phyloP scores from a whole-genome alignment of 2,113 vertebrate species.

The Callocephalon fimbriatum region DNA sequence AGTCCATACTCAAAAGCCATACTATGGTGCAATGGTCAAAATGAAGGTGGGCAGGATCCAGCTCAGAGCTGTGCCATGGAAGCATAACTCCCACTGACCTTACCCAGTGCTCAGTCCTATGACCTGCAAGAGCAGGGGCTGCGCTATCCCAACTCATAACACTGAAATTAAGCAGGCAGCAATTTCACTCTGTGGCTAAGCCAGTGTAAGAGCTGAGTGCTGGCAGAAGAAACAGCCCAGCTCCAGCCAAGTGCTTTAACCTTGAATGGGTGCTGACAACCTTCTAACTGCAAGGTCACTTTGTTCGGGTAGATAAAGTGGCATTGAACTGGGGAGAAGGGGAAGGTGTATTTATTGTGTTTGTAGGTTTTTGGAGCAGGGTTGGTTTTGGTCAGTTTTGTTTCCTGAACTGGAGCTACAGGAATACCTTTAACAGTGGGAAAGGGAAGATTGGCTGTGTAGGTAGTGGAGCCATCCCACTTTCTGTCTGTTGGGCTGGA shows the following conservation, averaged over 20 bases:
- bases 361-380: background rate
- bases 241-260: background rate
- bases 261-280: background rate
- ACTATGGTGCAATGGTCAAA: accelerated
- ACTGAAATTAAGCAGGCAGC: background rate
- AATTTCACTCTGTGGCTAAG: background rate
- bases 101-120: background rate
- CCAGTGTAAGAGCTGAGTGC: background rate
- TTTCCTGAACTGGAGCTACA: background rate
- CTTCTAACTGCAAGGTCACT: background rate
- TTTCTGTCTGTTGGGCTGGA: background rate
- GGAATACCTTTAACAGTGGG: background rate
- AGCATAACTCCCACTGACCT: background rate
- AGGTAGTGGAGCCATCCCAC: background rate
- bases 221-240: background rate
- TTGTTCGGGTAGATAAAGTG: background rate
- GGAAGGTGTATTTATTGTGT: background rate
- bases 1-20: background rate
- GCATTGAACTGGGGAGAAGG: background rate
- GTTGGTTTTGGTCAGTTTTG: background rate
- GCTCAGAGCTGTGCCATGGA: background rate
- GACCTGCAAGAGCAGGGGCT: background rate
- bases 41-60: background rate
- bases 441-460: background rate
- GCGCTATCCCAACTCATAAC: accelerated